Evolutionary conservation across 1,140 invertebrate genomes (phyloP).

Genomic region (Adoxophyes honmai): DNA sequence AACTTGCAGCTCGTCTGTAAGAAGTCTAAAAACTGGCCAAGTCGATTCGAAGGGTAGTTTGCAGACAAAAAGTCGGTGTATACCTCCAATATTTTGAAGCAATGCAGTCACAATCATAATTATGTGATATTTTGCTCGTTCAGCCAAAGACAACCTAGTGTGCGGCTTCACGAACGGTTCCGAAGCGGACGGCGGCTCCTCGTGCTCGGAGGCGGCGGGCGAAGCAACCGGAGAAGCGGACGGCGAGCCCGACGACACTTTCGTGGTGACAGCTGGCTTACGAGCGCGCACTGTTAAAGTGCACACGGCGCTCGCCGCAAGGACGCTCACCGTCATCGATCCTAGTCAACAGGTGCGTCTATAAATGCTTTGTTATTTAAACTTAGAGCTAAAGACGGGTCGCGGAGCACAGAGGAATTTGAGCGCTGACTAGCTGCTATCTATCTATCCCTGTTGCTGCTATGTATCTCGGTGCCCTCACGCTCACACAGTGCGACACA

Average conservation of each 20-base stretch:
- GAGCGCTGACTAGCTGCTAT: no score
- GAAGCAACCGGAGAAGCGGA: slow-evolving; percentile 28
- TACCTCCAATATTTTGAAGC: no score
- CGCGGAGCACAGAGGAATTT: no score
- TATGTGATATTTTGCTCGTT: slow-evolving; percentile 12
- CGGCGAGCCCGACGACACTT: slow-evolving; percentile 43
- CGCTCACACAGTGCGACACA: no score
- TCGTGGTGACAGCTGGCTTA: slow-evolving; percentile 60
- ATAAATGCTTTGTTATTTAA: no score
- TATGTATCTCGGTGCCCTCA: no score
- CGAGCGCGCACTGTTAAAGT: slow-evolving; percentile 57
- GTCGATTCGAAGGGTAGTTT: no score
- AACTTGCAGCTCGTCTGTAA: neutral
- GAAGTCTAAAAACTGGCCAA: no score
- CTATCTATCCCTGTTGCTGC: no score
- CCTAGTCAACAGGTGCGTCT: slow-evolving; percentile 33
- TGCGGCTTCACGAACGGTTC: slow-evolving; percentile 43
- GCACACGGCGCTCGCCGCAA: slow-evolving; percentile 49
- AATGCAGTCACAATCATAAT: no score
- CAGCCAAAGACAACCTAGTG: slow-evolving; percentile 50
- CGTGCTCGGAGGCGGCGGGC: slow-evolving; percentile 40
- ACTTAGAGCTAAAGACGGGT: no score
- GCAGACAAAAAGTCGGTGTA: no score
- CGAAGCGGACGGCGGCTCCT: slow-evolving; percentile 53
- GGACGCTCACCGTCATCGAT: slow-evolving; percentile 56